Evolutionary conservation across 2,113 vertebrate species (phyloP), one percentile per base, ranked within the genome.

Genomic region (Artemisiospiza belli): DNA sequence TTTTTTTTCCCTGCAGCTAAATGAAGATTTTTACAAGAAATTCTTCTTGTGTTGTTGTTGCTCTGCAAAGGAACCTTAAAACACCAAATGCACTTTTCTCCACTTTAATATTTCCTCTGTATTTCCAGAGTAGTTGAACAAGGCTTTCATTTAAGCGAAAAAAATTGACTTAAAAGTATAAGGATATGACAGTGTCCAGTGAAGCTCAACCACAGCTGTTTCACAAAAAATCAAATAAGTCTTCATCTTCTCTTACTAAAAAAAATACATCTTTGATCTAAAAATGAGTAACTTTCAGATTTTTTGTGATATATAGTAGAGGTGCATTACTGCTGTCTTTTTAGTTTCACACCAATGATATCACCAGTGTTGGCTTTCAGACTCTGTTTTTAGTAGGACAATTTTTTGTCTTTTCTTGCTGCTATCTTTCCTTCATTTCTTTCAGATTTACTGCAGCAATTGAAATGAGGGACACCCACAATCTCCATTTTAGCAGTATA

Each of bases 341-440:
- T 54, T 93, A 74, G 39, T 84, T 90, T 95, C 64, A 62, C 47
- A 86, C 18, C 52, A 92, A 67, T 46, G 41, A 90, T 95, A 96
- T 88, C 35, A 96, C 52, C 23, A 78, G 4, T 3, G 2, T 31
- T 96, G 75, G 24, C 39, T 95, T 97, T 83, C 94, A 78, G 62
- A 81, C 24, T 95, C 77, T 87, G 15, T 82, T 97, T 87, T 87
- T 69, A 95, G 69, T 33, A 54, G 14, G 68, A 54, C 39, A 89
- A 35, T 68, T 90, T 93, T 93, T 52, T 94, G 84, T 74, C 61
- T 96, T 97, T 89, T 17, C 49, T 93, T 95, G 35, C 62, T 85
- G 46, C 55, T 51, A 76, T 33, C 19, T 87, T 88, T 51, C 57
- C 83, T 95, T 95, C 23, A 91, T 77, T 96, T 94, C 43, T 63